Conservation (phyloP, 2,113 vertebrate species). For the Sminthopsis crassicaudata region DNA sequence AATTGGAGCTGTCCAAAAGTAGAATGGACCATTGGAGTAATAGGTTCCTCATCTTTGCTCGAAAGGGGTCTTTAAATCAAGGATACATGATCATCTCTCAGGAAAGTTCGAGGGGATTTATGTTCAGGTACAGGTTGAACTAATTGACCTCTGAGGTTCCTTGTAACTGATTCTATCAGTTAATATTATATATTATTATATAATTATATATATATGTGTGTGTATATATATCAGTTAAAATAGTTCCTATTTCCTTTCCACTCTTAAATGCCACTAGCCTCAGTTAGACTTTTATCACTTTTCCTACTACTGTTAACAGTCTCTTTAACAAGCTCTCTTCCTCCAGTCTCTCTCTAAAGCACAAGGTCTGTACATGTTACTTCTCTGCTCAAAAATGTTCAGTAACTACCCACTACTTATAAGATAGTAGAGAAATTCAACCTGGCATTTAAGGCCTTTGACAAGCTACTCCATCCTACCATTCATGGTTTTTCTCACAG, state of each 20-base stretch:
- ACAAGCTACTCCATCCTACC: not conserved
- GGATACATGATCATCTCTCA: constrained; percentile 64
- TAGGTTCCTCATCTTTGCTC: constrained; percentile 66
- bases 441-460: not conserved
- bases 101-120: constrained; percentile 22
- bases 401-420: not conserved
- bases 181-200: no score
- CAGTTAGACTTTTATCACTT: not conserved
- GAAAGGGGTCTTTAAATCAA: constrained; percentile 55
- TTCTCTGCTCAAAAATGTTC: not conserved
- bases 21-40: not conserved
- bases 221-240: no score
- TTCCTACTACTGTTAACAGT: not conserved
- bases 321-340: not conserved
- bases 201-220: no score
- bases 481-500: not conserved
- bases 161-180: not conserved
- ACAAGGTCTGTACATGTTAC: not conserved
- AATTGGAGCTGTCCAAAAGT: constrained; percentile 41
- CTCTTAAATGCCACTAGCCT: not conserved
- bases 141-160: not conserved
- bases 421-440: not conserved
- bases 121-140: not conserved
- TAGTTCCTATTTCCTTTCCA: not conserved
- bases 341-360: not conserved